Evolutionary conservation across 1,140 invertebrate genomes (phyloP), one percentile per base, ranked within the genome.

Genomic region (Atta texana): DNA sequence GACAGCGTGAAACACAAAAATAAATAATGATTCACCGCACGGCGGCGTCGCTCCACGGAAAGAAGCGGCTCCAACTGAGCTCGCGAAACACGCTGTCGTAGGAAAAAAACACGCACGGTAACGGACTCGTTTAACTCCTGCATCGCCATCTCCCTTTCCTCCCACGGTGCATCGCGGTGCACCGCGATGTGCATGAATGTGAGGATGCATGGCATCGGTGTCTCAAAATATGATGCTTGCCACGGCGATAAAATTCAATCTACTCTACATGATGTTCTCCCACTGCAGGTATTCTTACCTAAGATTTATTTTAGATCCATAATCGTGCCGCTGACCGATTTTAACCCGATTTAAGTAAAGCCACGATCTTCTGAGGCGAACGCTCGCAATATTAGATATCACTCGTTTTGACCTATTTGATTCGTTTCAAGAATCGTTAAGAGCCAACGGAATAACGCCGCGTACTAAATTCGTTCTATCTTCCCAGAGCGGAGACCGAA

Each of bases 21-120:
- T 93, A 93, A 92, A 93, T 92, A 92, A 92, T 92, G 92, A 91
- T 92, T 91, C 91, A 90, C 85, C 87, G 76, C 77, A 85, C 87
- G 85, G 68, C 84, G 87, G 64, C 81, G 78, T 89, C 86, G 86
- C 81, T 74, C 74, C 3, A 31, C 68, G 74, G 71, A 61, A 90
- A 90, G 89, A 87, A 87, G 44, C 78, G 85, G 53, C 78, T 72
- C 77, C 59, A 34, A 53, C 34, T 64, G 34, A 16, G 44, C 59
- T 28, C 64, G 57, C 77, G 77, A 28, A 71, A 68, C 64, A n/a
- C 87, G 61, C 77, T 63, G 78, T 87, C 85, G 78, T 75, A 88
- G 72, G 39, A 82, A 61, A 74, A 68, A 86, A 76, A 78, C 77
- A 64, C 57, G 57, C 77, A 69, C 75, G 86, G 87, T 71, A 81